Evolutionary conservation across 2,113 vertebrate species (phyloP).

Genomic region (Misgurnus anguillicaudatus): DNA sequence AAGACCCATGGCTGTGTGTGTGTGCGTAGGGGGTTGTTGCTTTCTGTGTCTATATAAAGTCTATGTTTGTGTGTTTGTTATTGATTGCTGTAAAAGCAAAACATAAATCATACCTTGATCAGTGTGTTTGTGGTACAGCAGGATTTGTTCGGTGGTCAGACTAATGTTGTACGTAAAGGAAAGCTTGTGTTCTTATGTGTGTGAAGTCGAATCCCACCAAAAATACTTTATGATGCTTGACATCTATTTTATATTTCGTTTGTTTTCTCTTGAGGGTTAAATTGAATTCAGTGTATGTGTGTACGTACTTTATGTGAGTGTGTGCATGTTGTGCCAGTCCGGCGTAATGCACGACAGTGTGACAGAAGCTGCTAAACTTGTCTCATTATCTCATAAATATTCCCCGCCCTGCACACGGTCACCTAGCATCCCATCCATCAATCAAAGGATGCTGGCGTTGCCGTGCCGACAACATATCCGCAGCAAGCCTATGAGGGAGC

Average conservation of each 20-base stretch:
- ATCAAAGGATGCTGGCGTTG: slow-evolving; percentile 4
- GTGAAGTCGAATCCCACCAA: slow-evolving; percentile 22
- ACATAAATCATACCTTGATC: slow-evolving; percentile 51
- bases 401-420: slow-evolving; percentile 26
- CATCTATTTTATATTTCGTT: slow-evolving; percentile 48
- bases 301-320: not conserved
- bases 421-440: slow-evolving; percentile 44
- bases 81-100: slow-evolving; percentile 42
- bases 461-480: slow-evolving; percentile 29
- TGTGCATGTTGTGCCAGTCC: slow-evolving; percentile 13
- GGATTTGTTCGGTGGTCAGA: slow-evolving; percentile 30
- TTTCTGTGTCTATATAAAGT: not conserved
- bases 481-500: slow-evolving; percentile 1
- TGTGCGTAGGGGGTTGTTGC: not conserved
- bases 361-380: slow-evolving; percentile 28
- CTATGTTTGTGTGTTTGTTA: slow-evolving; percentile 34
- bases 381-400: slow-evolving; percentile 47
- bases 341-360: slow-evolving; percentile 26
- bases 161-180: slow-evolving; percentile 28
- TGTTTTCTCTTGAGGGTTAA: slow-evolving; percentile 10
- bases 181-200: slow-evolving; percentile 24
- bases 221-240: slow-evolving; percentile 44
- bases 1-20: slow-evolving; percentile 24
- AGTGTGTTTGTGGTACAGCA: slow-evolving; percentile 42
- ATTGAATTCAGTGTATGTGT: slow-evolving; percentile 27